phyloP scores from a whole-genome alignment of 2,113 vertebrate genomes.

The Ptyas mucosa region DNA sequence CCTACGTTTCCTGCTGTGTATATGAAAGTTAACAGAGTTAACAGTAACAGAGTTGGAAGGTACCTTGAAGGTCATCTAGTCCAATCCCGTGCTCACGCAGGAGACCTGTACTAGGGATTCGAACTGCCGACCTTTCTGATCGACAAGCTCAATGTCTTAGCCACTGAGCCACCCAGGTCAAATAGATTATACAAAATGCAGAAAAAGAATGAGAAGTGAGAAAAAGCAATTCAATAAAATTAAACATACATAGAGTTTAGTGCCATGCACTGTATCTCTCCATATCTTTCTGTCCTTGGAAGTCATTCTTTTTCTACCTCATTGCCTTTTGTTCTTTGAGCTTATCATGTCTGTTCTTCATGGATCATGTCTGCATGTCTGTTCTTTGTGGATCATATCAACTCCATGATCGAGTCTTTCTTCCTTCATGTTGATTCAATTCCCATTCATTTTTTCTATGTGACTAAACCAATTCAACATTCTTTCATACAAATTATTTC shows the following conservation, averaged over 20 bases:
- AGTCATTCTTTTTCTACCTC: neutral
- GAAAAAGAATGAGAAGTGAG: too few species aligned
- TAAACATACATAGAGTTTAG: neutral
- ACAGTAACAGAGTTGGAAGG: too few species aligned
- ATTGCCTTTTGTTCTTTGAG: neutral
- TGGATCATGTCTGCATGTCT: neutral
- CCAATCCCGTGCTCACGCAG: too few species aligned
- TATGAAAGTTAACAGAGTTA: too few species aligned
- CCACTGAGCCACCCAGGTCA: too few species aligned
- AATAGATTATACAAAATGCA: too few species aligned
- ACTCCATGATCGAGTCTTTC: neutral
- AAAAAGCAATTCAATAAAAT: neutral
- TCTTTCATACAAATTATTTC: neutral
- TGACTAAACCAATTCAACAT: neutral
- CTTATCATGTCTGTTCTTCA: neutral
- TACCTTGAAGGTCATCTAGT: too few species aligned
- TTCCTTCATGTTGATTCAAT: neutral
- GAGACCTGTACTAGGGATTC: too few species aligned
- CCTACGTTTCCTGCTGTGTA: too few species aligned
- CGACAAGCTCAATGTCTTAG: too few species aligned
- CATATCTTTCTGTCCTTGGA: neutral
- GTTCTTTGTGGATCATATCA: too few species aligned
- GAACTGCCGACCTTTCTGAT: too few species aligned
- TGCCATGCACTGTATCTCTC: neutral
- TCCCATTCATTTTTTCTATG: neutral